Conservation (phyloP, 2,888 invertebrate species). For the Euclidia mi region DNA sequence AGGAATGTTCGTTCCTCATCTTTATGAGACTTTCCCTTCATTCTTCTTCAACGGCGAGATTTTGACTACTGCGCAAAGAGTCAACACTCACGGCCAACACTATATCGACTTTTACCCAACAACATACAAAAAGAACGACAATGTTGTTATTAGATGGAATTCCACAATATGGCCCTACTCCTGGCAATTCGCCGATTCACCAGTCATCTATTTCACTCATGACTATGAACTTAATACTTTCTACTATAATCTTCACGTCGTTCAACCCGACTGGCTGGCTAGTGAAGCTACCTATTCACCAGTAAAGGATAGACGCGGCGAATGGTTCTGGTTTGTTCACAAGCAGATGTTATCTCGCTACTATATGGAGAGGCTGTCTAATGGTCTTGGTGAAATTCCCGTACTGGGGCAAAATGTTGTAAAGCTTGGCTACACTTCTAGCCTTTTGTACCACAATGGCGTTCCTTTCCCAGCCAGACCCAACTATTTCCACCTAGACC, state of each 20-base stretch:
- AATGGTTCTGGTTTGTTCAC: conserved; percentile 91
- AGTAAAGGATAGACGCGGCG: conserved; percentile 90
- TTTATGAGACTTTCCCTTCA: conserved; percentile 92
- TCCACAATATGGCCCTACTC: conserved; percentile 86
- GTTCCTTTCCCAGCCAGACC: conserved; percentile 90
- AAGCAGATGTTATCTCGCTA: conserved; percentile 93
- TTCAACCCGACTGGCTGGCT: conserved; percentile 91
- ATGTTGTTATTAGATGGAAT: conserved; percentile 90
- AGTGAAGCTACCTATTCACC: conserved; percentile 84
- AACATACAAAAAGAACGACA: conserved; percentile 75
- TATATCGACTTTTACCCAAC: conserved; percentile 74
- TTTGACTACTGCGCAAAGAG: conserved; percentile 79
- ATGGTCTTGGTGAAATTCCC: conserved; percentile 91
- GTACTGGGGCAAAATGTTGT: conserved; percentile 91
- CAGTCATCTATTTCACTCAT: conserved; percentile 92
- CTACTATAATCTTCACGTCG: conserved; percentile 91
- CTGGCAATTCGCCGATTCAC: conserved; percentile 90
- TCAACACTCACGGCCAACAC: conserved; percentile 73
- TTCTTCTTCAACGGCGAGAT: conserved; percentile 91
- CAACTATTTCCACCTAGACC: conserved; percentile 86
- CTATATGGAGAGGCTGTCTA: conserved; percentile 92
- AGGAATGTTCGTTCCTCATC: conserved; percentile 91
- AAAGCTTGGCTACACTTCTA: conserved; percentile 71
- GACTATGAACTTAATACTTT: conserved; percentile 92
- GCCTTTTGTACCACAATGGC: too few relatives aligned